Evolutionary conservation across 2,113 vertebrate species (phyloP), one percentile per base, ranked within the genome.

Genomic region (Oryzias melastigma): DNA sequence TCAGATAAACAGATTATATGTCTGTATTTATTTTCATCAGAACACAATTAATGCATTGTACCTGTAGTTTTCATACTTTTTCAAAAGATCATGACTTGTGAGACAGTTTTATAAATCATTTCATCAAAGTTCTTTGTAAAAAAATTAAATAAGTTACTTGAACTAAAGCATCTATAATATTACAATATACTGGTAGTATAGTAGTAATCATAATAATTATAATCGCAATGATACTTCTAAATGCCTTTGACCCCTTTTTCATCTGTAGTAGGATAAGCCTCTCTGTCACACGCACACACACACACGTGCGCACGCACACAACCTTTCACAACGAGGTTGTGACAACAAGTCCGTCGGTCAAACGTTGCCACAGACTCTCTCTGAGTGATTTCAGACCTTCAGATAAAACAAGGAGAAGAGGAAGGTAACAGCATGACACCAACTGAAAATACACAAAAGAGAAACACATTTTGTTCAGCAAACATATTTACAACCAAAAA

Each of bases 61-160:
- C 90, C 89, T 85, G 87, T 92, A 89, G 77, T 89, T 90, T 89
- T 88, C 85, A 89, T 90, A 89, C 83, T 87, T 90, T 87, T 87
- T 47, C 78, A 92, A 92, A 92, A 93, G 89, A 87, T 92, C 87
- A 89, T 91, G 88, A 92, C 88, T 86, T 52, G 85, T 91, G 88
- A 89, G 88, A 90, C 89, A 82, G 85, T 90, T 90, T 91, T 92
- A 92, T 91, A 92, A 93, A 93, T 92, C 77, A 91, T 91, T 93
- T 93, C 88, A 91, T 93, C 91, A 93, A 93, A 93, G 91, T 92
- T 81, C 80, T 90, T 91, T 91, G 92, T 93, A 93, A 92, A 93
- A 93, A 91, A 92, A 93, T 90, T 83, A 90, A 93, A 92, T 85
- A 91, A 91, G 89, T 90, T 91, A 92, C 91, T 90, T 83, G 83